Evolutionary conservation across 2,113 vertebrate genomes (phyloP), one percentile per base, ranked within the genome.

Genomic region (Aramus guarauna): DNA sequence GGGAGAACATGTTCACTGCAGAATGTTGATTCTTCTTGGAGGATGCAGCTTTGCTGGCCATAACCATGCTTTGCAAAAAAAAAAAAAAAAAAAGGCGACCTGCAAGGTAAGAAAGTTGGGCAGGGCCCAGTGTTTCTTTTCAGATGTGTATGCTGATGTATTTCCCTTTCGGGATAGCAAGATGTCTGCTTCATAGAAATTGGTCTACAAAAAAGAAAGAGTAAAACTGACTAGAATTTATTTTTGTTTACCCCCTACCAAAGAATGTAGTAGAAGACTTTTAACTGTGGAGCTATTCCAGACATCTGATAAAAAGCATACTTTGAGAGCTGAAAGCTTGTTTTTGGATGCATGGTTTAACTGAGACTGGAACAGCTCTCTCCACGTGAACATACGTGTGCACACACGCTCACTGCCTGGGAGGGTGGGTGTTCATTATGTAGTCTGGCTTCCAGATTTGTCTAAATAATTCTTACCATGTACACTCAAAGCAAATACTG

Each of bases 401-500:
- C 27, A 3, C 48, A 27, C 45, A 12, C 5, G 27, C 29, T 14
- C n/a, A 0, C 88, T 50, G 85, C 92, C 87, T 48, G 50, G 41
- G 85, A 26, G 92, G 71, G 27, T 9, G 32, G 13, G n/a, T 36
- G 75, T 16, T 59, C 82, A 16, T 48, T 7, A 14, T 67, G 6
- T 36, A 22, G 20, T 7, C 43, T 14, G 52, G 24, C 67, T 94
- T 27, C 85, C 88, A 66, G 79, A 12, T 56, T 45, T 8, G 7
- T 5, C 1, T 1, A 15, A 24, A 2, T 4, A 5, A 8, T 16
- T 21, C 78, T 36, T 10, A 3, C 50, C 13, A 27, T 47, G 75
- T 71, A 58, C 95, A 48, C 79, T 73, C 85, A 30, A 48, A 86
- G 66, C 88, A 63, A 47, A 16, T 30, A 2, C 93, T 79, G 78